Conservation (phyloP, 2,113 vertebrate genomes). For the Romanogobio albipinnatus region DNA sequence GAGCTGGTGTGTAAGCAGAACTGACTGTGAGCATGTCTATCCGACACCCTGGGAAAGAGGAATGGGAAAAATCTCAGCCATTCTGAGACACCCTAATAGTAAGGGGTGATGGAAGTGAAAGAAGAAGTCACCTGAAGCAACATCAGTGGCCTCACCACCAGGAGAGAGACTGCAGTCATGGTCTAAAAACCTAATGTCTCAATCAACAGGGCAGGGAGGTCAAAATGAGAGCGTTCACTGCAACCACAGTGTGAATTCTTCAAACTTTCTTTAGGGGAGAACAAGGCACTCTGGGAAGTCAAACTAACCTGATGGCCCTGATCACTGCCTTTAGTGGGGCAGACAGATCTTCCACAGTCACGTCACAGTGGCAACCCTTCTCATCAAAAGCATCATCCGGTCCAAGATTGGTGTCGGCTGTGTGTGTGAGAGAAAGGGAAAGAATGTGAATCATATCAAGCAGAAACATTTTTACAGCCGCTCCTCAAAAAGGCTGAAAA, state of each 20-base stretch:
- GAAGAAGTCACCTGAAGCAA: slow-evolving; percentile 29
- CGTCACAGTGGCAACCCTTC: slow-evolving; percentile 93
- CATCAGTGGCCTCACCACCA: slow-evolving; percentile 28
- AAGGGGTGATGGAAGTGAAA: slow-evolving; percentile 28
- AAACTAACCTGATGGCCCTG: slow-evolving; percentile 90
- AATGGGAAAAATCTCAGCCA: slow-evolving; percentile 45
- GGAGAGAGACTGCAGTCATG: not conserved
- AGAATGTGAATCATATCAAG: slow-evolving; percentile 47
- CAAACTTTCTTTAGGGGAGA: not conserved
- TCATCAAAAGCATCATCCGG: slow-evolving; percentile 92
- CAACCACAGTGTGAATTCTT: slow-evolving; percentile 9
- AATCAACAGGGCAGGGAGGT: slow-evolving; percentile 51
- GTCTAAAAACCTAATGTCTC: not conserved
- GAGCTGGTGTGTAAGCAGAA: slow-evolving; percentile 72
- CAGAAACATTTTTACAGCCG: slow-evolving; percentile 80
- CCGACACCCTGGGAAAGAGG: slow-evolving; percentile 77
- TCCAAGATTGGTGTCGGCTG: slow-evolving; percentile 86
- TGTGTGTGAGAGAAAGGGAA: not conserved
- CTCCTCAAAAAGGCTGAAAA: slow-evolving; percentile 69
- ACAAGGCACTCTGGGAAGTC: not conserved
- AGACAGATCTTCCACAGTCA: slow-evolving; percentile 95
- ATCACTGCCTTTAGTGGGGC: slow-evolving; percentile 94
- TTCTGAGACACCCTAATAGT: slow-evolving; percentile 62
- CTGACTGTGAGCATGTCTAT: slow-evolving; percentile 66
- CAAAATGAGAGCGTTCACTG: slow-evolving; percentile 1